Evolutionary conservation across 2,888 invertebrate species (phyloP).

Genomic region (Eugnorisma glareosa): DNA sequence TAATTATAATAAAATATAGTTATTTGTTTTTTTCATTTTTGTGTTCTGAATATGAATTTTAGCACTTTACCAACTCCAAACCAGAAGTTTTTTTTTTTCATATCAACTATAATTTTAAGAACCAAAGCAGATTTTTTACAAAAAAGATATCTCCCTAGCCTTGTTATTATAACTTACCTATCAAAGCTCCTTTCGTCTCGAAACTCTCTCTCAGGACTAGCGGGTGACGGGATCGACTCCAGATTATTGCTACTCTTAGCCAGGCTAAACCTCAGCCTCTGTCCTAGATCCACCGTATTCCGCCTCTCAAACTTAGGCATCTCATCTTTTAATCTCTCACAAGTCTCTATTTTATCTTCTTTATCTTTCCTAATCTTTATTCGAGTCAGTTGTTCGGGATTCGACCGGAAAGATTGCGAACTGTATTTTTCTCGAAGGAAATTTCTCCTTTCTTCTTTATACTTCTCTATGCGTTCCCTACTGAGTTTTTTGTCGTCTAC

Average conservation of each 20-base stretch:
- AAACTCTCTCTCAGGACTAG: slow-evolving; percentile 71
- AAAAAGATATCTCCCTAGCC: slow-evolving; percentile 32
- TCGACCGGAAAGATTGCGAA: slow-evolving; percentile 94
- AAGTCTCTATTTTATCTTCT: slow-evolving; percentile 73
- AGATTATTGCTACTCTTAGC: slow-evolving; percentile 84
- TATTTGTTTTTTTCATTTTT: too few species aligned
- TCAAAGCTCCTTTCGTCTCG: slow-evolving; percentile 67
- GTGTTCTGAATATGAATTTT: background rate
- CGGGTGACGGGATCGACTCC: slow-evolving; percentile 82
- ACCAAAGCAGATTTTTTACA: background rate
- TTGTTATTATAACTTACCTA: slow-evolving; percentile 72
- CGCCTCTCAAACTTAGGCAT: slow-evolving; percentile 85
- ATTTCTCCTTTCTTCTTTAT: slow-evolving; percentile 64
- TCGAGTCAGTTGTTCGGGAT: slow-evolving; percentile 88
- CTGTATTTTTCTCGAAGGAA: slow-evolving; percentile 94
- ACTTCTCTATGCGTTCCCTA: slow-evolving; percentile 94
- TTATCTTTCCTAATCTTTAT: slow-evolving; percentile 84
- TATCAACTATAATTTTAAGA: background rate
- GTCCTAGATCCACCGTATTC: slow-evolving; percentile 87
- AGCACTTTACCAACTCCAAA: background rate
- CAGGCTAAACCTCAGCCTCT: slow-evolving; percentile 84
- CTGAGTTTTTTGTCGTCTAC: slow-evolving; percentile 91
- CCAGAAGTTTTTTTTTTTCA: background rate
- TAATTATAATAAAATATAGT: too few species aligned
- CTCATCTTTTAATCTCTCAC: slow-evolving; percentile 76